Evolutionary conservation across 2,888 invertebrate species (phyloP).

Genomic region (Sinodicranocentrus sp.): DNA sequence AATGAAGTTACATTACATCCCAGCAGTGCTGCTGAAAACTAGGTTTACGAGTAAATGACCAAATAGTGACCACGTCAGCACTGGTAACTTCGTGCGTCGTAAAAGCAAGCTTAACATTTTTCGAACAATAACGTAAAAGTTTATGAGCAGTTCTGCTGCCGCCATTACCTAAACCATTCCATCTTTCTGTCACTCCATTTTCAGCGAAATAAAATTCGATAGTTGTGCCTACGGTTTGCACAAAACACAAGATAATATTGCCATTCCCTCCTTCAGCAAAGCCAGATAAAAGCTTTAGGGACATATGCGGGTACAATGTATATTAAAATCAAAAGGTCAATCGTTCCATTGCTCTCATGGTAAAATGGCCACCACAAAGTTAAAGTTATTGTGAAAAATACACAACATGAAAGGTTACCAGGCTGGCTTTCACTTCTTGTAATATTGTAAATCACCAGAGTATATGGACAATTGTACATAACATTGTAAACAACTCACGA

Average conservation of each 20-base stretch:
- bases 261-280: too few species aligned
- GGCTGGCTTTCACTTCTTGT: too few species aligned
- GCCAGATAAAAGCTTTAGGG: neutral
- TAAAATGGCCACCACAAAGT: neutral
- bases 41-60: constrained; percentile 29
- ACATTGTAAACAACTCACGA: too few species aligned
- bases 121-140: neutral
- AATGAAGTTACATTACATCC: too few species aligned
- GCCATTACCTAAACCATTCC: constrained; percentile 37
- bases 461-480: too few species aligned
- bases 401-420: too few species aligned
- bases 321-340: constrained; percentile 56
- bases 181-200: constrained; percentile 44
- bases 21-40: too few species aligned
- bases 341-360: neutral
- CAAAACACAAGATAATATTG: too few species aligned
- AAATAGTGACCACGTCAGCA: constrained; percentile 15
- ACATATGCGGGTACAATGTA: constrained; percentile 30
- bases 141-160: constrained; percentile 5
- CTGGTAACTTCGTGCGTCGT: neutral
- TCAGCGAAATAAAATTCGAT: constrained; percentile 8
- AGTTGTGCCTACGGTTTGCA: neutral
- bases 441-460: too few species aligned
- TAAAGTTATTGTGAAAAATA: too few species aligned
- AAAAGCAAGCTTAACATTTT: constrained; percentile 12